A percentile compares a stretch with the other conserved stretches of the same genome.
phyloP scores from a whole-genome alignment of 2,797 vertebrate species.

The Notolepis coatsorum region DNA sequence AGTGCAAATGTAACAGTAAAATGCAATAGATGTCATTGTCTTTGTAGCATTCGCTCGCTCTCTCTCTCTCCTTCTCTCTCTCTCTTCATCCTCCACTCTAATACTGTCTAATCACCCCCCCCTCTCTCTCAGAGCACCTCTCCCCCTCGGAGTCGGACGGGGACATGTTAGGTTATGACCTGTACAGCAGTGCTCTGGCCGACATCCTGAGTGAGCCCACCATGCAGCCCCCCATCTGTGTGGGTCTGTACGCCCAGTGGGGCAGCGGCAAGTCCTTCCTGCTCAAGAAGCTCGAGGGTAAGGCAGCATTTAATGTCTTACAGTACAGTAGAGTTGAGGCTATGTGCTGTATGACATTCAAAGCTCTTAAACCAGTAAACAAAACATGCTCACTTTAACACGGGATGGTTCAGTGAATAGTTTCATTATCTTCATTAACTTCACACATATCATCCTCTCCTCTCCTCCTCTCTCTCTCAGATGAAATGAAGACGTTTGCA shows the following conservation, averaged over 20 bases:
- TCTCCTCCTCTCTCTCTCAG: conserved; percentile 65
- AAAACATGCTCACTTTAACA: not conserved
- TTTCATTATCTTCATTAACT: not conserved
- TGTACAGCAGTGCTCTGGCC: conserved; percentile 97
- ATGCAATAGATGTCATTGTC: not conserved
- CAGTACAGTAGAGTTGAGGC: not conserved
- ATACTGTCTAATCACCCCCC: not conserved
- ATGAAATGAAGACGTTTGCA: conserved; percentile 99
- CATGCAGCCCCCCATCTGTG: conserved; percentile 99
- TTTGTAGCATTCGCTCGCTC: not conserved
- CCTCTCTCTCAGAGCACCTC: conserved; percentile 87
- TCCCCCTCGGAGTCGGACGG: conserved; percentile 96
- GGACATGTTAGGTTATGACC: conserved; percentile 98
- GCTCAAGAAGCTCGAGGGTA: conserved; percentile 98
- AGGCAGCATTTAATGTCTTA: no score
- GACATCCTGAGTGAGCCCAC: conserved; percentile 98
- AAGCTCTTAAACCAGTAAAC: not conserved
- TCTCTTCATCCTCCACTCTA: not conserved
- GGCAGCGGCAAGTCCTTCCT: conserved; percentile 98
- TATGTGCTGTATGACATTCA: no score
- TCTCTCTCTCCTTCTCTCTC: not conserved
- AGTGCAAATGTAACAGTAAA: no score
- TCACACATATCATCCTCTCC: not conserved
- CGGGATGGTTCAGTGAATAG: not conserved
- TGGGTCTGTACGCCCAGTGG: conserved; percentile 98